Base-by-base conservation (phyloP, 1,140 invertebrate species). In the Bombus pascuorum region DNA sequence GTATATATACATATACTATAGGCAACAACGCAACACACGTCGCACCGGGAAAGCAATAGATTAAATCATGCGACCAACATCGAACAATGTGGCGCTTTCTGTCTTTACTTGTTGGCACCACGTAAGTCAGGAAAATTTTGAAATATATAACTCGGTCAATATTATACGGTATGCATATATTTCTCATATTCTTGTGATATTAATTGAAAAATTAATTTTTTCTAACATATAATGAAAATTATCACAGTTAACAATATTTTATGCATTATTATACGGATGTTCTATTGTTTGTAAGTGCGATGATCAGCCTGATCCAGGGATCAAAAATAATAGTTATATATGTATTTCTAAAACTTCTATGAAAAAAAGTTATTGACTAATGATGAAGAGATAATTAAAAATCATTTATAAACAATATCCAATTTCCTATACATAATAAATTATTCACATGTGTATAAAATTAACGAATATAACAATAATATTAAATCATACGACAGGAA, bases 11-110 rank as follows among this genome's bases (percentile, higher is more conserved):
- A 53, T 22, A 22, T 22, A 53, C 47, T 53, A 53, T 53, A 53
- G 5, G 12, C 28, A 62, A 62, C 12, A n/a, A 12, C 5, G 10
- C n/a, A 28, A 62, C 13, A 75, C 42, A 37, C 25, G 32, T 25
- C 3, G 4, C 5, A 18, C 4, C 2, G 3, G 28, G 37, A 22
- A 66, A 47, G 8, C 32, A 66, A n/a, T 42, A 25, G 10, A 53
- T 62, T 37, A 22, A 42, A 42, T 42, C 62, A 68, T 66, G n/a
- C 71, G 28, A 68, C 81, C 89, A 86, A 92, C 91, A 72, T 78
- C 80, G 89, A 87, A 76, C 92, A 92, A 92, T 93, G 92, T 93
- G 92, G 92, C 92, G 91, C 76, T 88, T 80, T 71, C n/a, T 85
- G 47, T 37, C 59, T 70, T 87, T 82, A 76, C 82, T 83, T 62